Evolutionary conservation across 2,888 invertebrate species (phyloP).

Genomic region (Eupithecia subfuscata): DNA sequence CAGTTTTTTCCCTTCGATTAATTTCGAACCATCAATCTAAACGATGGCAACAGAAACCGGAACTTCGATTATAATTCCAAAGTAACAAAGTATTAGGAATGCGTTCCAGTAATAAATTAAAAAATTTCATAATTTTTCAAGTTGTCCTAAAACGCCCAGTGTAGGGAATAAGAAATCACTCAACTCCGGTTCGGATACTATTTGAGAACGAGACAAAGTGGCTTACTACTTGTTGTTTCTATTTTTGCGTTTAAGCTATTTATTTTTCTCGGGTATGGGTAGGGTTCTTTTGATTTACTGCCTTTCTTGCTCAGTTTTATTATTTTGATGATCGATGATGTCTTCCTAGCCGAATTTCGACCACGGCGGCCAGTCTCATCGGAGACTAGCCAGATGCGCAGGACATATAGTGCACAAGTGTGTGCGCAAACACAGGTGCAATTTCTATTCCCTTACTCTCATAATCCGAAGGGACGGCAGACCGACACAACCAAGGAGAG

Average conservation of each 20-base stretch:
- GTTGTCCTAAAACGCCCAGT: constrained; percentile 32
- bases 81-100: neutral
- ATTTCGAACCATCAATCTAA: neutral
- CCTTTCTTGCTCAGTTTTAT: neutral
- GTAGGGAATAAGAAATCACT: constrained; percentile 52
- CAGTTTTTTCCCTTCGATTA: too few relatives aligned
- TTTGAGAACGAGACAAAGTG: constrained; percentile 29
- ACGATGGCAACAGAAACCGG: neutral
- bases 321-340: too few relatives aligned
- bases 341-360: too few relatives aligned
- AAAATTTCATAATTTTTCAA: constrained; percentile 33
- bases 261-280: constrained; percentile 33
- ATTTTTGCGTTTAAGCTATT: constrained; percentile 36
- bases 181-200: constrained; percentile 29
- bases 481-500: too few relatives aligned
- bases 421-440: too few relatives aligned
- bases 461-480: too few relatives aligned
- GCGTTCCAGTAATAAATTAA: neutral
- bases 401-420: too few relatives aligned
- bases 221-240: constrained; percentile 43
- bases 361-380: too few relatives aligned
- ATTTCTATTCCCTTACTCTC: too few relatives aligned
- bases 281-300: constrained; percentile 11
- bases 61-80: neutral
- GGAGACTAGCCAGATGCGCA: too few relatives aligned